Evolutionary conservation across 2,888 invertebrate species (phyloP), one percentile per base, ranked within the genome.

Genomic region (Plebejus argus): DNA sequence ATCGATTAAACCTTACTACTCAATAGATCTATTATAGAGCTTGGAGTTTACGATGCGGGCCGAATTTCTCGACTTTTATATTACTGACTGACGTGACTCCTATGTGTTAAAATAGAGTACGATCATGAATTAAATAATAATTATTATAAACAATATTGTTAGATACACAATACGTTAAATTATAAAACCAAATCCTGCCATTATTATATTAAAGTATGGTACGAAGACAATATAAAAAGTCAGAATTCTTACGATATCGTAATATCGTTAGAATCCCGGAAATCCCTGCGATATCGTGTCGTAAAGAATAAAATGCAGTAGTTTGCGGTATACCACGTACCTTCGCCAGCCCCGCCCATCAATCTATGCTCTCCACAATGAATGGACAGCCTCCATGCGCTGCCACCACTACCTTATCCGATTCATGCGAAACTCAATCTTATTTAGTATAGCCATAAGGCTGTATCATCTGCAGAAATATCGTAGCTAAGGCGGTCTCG

Each of bases 331-430:
- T 88, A 87, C 91, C 89, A 89, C 88, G 89, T 88, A 89, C 90
- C 90, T 89, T 83, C 85, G 82, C 85, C 87, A 82, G 86, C 91
- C 89, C 86, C 89, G 86, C 87, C 88, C 89, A 93, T 93, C 93
- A 92, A 92, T 93, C 93, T 90, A 90, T 90, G 91, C 91, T 90
- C 86, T 88, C 90, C 88, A 87, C 91, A 91, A 92, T 89, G 90
- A 91, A 92, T 91, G 92, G 90, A 91, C 92, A 91, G 88, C 85
- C 88, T 89, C 88, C 84, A 82, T 84, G 83, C 85, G 82, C 82
- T 82, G 82, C 89, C 82, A 85, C 81, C 80, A 80, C 81, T 80
- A 82, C 81, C 79, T 80, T 78, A 79, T 78, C 71, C 77, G 35
- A 58, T 77, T 77, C 78, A 78, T 6, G 28, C 58, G 8, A 85